Percentiles rank a stretch among this genome's conserved stretches.
phyloP scores from a whole-genome alignment of 2,888 invertebrate species.

The Eretmocerus hayati region DNA sequence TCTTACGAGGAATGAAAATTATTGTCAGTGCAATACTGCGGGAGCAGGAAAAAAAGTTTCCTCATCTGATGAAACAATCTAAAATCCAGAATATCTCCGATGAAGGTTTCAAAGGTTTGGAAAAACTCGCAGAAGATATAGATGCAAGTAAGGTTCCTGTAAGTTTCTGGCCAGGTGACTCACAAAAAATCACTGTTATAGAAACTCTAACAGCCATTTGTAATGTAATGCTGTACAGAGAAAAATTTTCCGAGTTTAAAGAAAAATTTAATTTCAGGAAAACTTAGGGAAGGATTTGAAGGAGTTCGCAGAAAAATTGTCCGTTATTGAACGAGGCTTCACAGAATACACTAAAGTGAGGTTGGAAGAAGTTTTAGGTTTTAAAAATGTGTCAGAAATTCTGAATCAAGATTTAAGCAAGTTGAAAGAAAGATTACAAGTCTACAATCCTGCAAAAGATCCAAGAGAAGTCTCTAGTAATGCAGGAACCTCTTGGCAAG shows the following conservation, averaged over 20 bases:
- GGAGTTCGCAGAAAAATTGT: conserved; percentile 58
- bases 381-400: conserved; percentile 16
- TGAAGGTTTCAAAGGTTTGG: conserved; percentile 30
- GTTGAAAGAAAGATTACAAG: conserved; percentile 27
- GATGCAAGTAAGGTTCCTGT: conserved; percentile 44
- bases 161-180: conserved; percentile 30
- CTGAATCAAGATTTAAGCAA: conserved; percentile 9
- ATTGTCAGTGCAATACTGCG: conserved; percentile 61
- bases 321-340: conserved; percentile 66
- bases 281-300: conserved; percentile 48
- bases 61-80: conserved; percentile 62
- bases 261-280: conserved; percentile 34
- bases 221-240: too few species aligned
- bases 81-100: conserved; percentile 53
- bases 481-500: background rate
- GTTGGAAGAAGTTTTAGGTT: conserved; percentile 28
- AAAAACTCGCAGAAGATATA: conserved; percentile 32
- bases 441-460: conserved; percentile 38
- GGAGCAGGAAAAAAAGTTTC: conserved; percentile 58
- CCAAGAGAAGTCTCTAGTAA: conserved; percentile 31
- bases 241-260: background rate
- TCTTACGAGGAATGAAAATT: conserved; percentile 63
- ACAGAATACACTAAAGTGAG: conserved; percentile 52
- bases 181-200: background rate
- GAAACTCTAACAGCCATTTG: background rate